Evolutionary conservation across 1,140 invertebrate species (phyloP), one percentile per base, ranked within the genome.

Genomic region (Galleria mellonella): DNA sequence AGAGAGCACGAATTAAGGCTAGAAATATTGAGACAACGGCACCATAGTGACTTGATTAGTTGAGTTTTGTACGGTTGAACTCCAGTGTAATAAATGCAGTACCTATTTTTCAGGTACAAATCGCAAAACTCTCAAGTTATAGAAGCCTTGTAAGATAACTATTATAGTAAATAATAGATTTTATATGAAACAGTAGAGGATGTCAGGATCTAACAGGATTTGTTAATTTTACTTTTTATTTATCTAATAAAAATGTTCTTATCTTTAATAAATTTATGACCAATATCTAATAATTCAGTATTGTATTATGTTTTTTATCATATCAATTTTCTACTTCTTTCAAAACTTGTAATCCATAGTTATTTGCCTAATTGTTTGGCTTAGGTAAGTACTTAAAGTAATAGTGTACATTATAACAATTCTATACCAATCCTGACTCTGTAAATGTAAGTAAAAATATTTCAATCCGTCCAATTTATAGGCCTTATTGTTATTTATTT

Each of bases 1-100:
- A 89, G 96, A 5, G 96, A 98, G 81, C 96, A 98, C 76, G 95
- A 97, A 72, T 83, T 97, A 5, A 91, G 94, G 63, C 81, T 96
- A 55, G 94, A 96, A 72, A 91, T 96, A 89, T 62, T 95, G 30
- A 86, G 94, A 35, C 94, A 96, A 67, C 93, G 92, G 62, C 92
- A 92, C 17, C 88, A 89, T 43, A 89, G 89, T 5, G 94, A 95
- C 78, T 87, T 94, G 55, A 93, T 94, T 61, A 94, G 91, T 87
- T 93, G 90, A 87, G 55, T 67, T 53, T 47, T 43, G 48, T 13
- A 41, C 7, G 17, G 17, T 23, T 23, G 17, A 6, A 23, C 17
- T 23, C 17, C 17, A 23, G 17, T 23, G 17, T 23, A 23, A 23
- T 23, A 23, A 2, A 3, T 23, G 6, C 17, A 30, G 32, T 32